Conservation (phyloP, 2,888 invertebrate species). For the Aspidapion aeneum region DNA sequence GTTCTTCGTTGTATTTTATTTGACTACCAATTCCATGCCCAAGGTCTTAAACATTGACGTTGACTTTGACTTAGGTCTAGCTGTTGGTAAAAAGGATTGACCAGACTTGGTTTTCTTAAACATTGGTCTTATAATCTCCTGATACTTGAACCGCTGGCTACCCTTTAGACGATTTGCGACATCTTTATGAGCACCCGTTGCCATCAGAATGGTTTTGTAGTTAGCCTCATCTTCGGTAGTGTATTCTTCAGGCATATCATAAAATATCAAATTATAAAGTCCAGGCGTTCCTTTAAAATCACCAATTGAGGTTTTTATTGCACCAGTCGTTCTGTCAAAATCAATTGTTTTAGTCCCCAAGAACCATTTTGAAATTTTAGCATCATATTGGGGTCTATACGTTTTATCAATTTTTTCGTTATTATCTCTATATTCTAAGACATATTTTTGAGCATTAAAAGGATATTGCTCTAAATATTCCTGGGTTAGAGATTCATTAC, state of each 20-base stretch:
- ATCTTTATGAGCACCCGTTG: neutral
- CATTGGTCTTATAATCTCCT: neutral
- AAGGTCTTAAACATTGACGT: too few relatives aligned
- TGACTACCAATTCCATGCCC: neutral
- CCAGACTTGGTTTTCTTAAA: too few relatives aligned
- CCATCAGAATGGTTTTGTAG: neutral
- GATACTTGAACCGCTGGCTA: neutral
- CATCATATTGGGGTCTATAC: neutral
- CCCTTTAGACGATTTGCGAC: neutral
- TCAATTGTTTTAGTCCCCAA: neutral
- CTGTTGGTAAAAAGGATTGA: too few relatives aligned
- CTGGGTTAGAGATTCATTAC: neutral
- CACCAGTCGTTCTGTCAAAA: neutral
- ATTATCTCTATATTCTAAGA: neutral
- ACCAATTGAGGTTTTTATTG: neutral
- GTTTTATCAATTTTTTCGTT: neutral
- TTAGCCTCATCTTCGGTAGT: neutral
- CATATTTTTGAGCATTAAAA: neutral
- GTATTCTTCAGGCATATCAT: neutral
- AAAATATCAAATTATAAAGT: slow-evolving; percentile 1
- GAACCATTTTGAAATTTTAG: neutral
- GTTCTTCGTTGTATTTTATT: neutral
- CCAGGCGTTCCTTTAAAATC: slow-evolving; percentile 1
- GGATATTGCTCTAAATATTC: slow-evolving; percentile 8
- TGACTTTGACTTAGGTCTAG: too few relatives aligned